phyloP scores from a whole-genome alignment of 2,888 invertebrate genomes.

The Netelia fuscicornis region DNA sequence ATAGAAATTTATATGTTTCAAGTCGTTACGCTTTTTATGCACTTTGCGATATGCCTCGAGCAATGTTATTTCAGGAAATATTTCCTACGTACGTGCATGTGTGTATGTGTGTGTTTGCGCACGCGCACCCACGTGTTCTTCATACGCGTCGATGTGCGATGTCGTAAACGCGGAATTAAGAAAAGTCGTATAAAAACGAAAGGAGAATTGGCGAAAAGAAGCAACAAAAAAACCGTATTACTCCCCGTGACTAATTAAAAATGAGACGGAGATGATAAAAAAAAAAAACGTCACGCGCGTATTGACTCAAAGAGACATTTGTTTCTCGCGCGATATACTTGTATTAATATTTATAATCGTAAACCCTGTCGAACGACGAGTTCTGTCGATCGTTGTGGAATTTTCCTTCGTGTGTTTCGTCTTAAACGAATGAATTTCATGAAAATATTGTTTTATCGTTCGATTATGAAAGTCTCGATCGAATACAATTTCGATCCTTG shows the following conservation, averaged over 20 bases:
- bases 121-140: neutral
- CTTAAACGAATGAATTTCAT: too few species aligned
- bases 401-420: neutral
- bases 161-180: conserved; percentile 35
- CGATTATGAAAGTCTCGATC: too few species aligned
- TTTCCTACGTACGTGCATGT: conserved; percentile 36
- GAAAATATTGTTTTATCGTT: too few species aligned
- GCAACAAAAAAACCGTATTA: neutral
- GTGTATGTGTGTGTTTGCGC: conserved; percentile 30
- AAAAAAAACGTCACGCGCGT: neutral
- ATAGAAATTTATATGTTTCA: conserved; percentile 75
- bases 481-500: too few species aligned
- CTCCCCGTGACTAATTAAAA: conserved; percentile 26
- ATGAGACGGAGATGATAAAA: neutral
- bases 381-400: neutral
- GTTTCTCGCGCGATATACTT: neutral
- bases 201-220: conserved; percentile 2
- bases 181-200: conserved; percentile 23
- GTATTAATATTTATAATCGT: neutral
- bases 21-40: conserved; percentile 81
- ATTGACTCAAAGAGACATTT: neutral
- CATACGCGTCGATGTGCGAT: conserved; percentile 1
- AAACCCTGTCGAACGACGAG: neutral
- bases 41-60: conserved; percentile 72
- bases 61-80: conserved; percentile 71